Percentiles rank a stretch among this genome's conserved stretches.
Conservation (phyloP, 2,113 vertebrate species). For the Glaucomys volans region DNA sequence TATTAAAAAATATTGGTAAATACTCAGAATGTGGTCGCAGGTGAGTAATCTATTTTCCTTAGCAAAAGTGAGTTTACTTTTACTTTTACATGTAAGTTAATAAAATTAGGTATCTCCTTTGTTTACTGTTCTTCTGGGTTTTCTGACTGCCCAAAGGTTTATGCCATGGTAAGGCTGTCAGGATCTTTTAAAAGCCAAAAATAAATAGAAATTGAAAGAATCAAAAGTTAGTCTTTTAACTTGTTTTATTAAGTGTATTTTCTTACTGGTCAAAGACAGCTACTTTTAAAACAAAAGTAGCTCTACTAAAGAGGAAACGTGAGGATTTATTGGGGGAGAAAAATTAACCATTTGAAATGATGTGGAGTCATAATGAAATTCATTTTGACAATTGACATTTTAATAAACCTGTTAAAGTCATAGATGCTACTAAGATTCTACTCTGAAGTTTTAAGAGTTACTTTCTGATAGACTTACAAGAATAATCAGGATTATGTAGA, state of each 20-base stretch:
- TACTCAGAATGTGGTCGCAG: conserved; percentile 99
- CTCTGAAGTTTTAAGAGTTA: not conserved
- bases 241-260: conserved; percentile 46
- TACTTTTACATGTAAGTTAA: not conserved
- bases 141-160: conserved; percentile 28
- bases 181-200: conserved; percentile 43
- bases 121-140: not conserved
- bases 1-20: conserved; percentile 99
- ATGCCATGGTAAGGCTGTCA: not conserved
- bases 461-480: not conserved
- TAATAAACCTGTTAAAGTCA: not conserved
- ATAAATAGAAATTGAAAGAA: not conserved
- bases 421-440: not conserved
- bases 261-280: not conserved
- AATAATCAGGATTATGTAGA: conserved; percentile 4
- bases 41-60: conserved; percentile 88
- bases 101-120: not conserved
- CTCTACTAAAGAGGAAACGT: not conserved
- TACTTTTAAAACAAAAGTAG: not conserved
- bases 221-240: not conserved
- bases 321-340: not conserved
- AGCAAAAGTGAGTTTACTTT: not conserved
- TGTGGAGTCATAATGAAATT: not conserved
- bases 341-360: not conserved
- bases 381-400: not conserved